Percentiles rank a stretch among this genome's conserved stretches.
These are phyloP conservation scores for Anaspis maculata DNA, from an alignment of 2,888 invertebrate genomes.

Conservation along the genomic window DNA sequence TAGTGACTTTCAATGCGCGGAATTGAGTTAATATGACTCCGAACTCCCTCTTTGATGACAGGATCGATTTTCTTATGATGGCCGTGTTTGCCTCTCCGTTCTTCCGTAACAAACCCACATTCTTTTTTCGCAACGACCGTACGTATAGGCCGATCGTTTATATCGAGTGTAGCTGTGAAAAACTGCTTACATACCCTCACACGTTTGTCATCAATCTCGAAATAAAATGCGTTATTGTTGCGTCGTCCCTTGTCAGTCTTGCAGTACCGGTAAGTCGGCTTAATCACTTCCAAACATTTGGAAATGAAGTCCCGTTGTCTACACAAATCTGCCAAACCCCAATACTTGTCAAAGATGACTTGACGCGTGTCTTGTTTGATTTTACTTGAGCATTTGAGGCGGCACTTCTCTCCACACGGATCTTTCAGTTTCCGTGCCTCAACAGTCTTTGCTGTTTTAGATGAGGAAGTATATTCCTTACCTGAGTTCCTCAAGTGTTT, in stretches of 20 bases:
- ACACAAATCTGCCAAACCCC: neutral
- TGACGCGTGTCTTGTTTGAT: neutral
- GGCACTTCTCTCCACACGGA: conserved; percentile 1
- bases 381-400: conserved; percentile 1
- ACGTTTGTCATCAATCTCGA: neutral
- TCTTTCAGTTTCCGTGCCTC: neutral
- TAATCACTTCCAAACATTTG: neutral
- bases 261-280: neutral
- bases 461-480: neutral
- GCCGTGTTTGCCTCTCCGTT: conserved; percentile 1
- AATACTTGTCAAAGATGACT: neutral
- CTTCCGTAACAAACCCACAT: conserved; percentile 1
- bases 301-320: neutral
- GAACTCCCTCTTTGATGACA: neutral
- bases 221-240: conserved; percentile 1
- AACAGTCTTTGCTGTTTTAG: neutral
- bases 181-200: neutral
- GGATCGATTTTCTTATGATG: neutral
- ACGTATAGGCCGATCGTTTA: neutral
- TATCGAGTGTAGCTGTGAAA: conserved; percentile 1
- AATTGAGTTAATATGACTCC: neutral
- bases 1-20: conserved; percentile 2
- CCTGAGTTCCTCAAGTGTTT: neutral
- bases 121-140: neutral
- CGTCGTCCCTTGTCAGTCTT: neutral